Percentiles rank a stretch among this genome's conserved stretches.
Conservation (phyloP, 2,888 invertebrate genomes). For the Patella pellucida region DNA sequence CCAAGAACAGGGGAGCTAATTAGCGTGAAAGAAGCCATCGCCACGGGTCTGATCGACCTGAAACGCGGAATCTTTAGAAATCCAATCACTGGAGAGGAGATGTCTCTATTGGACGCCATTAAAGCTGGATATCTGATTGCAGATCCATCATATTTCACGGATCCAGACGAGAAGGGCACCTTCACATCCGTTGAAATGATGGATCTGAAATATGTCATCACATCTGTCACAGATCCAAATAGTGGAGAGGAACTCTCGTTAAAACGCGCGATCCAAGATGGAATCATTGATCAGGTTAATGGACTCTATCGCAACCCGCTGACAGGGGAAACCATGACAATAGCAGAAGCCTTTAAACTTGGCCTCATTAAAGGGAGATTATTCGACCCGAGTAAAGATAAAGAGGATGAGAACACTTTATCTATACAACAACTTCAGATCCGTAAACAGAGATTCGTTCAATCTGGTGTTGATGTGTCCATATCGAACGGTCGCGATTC, state of each 20-base stretch:
- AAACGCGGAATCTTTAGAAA: conserved; percentile 77
- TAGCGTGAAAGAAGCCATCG: conserved; percentile 82
- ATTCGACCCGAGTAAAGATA: conserved; percentile 43
- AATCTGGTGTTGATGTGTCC: conserved; percentile 41
- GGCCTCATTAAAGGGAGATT: conserved; percentile 54
- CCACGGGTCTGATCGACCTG: conserved; percentile 83
- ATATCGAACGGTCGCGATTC: conserved; percentile 30
- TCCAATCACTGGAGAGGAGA: conserved; percentile 58
- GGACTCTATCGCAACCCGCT: conserved; percentile 59
- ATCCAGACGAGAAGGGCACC: conserved; percentile 46
- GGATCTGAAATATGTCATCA: conserved; percentile 53
- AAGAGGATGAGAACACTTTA: conserved; percentile 46
- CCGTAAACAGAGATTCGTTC: conserved; percentile 54
- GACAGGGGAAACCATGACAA: conserved; percentile 59
- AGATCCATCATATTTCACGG: conserved; percentile 43
- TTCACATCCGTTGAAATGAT: conserved; percentile 56
- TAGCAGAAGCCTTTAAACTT: conserved; percentile 59
- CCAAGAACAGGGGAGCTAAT: conserved; percentile 72
- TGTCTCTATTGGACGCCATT: conserved; percentile 82
- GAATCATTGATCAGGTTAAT: conserved; percentile 58
- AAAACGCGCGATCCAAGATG: conserved; percentile 56
- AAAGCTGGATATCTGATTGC: conserved; percentile 77
- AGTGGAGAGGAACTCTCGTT: conserved; percentile 58
- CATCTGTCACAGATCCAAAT: conserved; percentile 52
- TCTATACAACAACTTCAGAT: conserved; percentile 60